Evolutionary conservation across 2,113 vertebrate genomes (phyloP).

Genomic region (Brachyhypopomus occidentalis): DNA sequence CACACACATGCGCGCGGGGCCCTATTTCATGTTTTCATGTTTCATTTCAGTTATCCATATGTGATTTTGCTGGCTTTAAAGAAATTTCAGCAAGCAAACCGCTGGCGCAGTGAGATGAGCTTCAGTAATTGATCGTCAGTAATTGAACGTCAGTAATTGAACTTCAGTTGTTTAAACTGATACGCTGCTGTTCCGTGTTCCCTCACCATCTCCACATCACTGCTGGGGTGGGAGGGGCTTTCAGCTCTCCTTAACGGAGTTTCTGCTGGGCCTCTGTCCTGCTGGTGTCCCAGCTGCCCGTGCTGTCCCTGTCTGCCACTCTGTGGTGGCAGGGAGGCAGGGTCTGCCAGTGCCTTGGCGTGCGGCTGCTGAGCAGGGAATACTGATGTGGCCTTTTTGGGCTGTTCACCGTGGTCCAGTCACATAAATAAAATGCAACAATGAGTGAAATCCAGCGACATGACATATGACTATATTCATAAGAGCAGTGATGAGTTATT

Average conservation of each 20-base stretch:
- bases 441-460: not conserved
- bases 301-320: constrained; percentile 48
- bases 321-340: constrained; percentile 40
- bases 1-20: not conserved
- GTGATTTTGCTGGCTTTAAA: not conserved
- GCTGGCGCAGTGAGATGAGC: constrained; percentile 4
- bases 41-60: not conserved
- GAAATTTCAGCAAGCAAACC: not conserved
- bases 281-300: constrained; percentile 50
- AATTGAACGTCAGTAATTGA: too few relatives aligned
- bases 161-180: constrained; percentile 35
- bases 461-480: not conserved
- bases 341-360: constrained; percentile 7
- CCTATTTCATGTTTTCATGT: not conserved
- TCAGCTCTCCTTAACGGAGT: constrained; percentile 54
- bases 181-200: constrained; percentile 47
- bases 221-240: constrained; percentile 3
- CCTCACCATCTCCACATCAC: constrained; percentile 18
- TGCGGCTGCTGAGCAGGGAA: not conserved
- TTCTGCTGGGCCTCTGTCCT: constrained; percentile 55
- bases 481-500: too few relatives aligned
- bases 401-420: not conserved
- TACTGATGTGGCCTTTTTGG: not conserved
- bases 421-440: not conserved
- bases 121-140: not conserved